Percentiles rank a stretch among this genome's conserved stretches.
phyloP scores from a whole-genome alignment of 2,113 vertebrate genomes.

The Etia nguti region DNA sequence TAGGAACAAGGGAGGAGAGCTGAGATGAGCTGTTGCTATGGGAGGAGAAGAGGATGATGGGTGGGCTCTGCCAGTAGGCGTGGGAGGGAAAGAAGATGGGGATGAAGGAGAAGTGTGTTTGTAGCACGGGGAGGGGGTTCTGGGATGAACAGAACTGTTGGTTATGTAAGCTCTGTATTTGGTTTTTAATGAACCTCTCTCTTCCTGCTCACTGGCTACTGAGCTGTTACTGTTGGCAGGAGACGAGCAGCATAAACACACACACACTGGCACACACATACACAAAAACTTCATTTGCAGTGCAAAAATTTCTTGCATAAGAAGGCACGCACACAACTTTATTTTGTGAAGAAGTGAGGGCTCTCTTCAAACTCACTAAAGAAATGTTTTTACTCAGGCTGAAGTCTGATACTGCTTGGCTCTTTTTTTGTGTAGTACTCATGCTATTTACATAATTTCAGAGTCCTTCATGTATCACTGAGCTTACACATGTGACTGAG shows the following conservation, averaged over 20 bases:
- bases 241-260: conserved; percentile 39
- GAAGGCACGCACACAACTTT: conserved; percentile 20
- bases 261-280: not conserved
- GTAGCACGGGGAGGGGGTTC: conserved; percentile 29
- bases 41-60: conserved; percentile 58
- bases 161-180: conserved; percentile 68
- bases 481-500: conserved; percentile 12
- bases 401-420: not conserved
- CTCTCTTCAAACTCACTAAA: not conserved
- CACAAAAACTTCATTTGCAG: conserved; percentile 27
- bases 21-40: conserved; percentile 63
- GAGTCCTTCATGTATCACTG: conserved; percentile 23
- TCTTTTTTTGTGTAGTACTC: not conserved
- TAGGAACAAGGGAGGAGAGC: conserved; percentile 47
- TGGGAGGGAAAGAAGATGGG: conserved; percentile 40
- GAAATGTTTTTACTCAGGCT: not conserved
- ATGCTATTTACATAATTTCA: not conserved
- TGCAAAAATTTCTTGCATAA: conserved; percentile 11
- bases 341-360: conserved; percentile 1
- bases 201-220: conserved; percentile 58
- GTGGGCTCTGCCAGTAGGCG: conserved; percentile 47
- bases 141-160: conserved; percentile 56
- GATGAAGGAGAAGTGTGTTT: conserved; percentile 49
- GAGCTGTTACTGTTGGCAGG: conserved; percentile 67
- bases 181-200: conserved; percentile 68